phyloP scores from a whole-genome alignment of 2,888 invertebrate species.

The Ptychoptera albimana region DNA sequence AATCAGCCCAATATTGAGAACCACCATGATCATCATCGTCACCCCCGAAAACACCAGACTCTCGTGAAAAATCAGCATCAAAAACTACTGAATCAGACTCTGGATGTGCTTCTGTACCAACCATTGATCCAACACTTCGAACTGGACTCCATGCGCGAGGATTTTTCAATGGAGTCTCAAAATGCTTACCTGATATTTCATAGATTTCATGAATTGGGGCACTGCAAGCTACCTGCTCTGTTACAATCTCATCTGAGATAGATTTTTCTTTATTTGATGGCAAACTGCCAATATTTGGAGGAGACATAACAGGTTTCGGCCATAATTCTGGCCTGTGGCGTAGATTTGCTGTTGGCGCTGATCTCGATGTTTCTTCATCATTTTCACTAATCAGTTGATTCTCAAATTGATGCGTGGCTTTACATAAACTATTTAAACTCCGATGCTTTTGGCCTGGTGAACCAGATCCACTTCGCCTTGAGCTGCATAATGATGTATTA shows the following conservation, averaged over 20 bases:
- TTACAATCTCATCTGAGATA: slow-evolving; percentile 13
- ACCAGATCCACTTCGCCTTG: slow-evolving; percentile 28
- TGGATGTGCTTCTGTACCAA: slow-evolving; percentile 71
- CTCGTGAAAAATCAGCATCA: slow-evolving; percentile 49
- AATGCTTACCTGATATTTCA: slow-evolving; percentile 46
- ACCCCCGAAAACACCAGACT: slow-evolving; percentile 66
- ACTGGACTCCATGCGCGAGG: slow-evolving; percentile 78
- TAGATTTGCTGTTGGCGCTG: slow-evolving; percentile 54
- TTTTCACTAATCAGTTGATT: slow-evolving; percentile 27
- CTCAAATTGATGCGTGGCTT: slow-evolving; percentile 28
- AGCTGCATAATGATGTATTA: slow-evolving; percentile 54
- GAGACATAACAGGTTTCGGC: slow-evolving; percentile 22
- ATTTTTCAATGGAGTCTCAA: slow-evolving; percentile 58
- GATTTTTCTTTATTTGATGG: slow-evolving; percentile 21
- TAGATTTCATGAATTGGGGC: slow-evolving; percentile 31
- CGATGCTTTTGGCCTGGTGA: slow-evolving; percentile 47
- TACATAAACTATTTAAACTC: slow-evolving; percentile 43
- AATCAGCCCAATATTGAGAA: slow-evolving; percentile 61
- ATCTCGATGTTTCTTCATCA: slow-evolving; percentile 51
- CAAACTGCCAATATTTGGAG: slow-evolving; percentile 27
- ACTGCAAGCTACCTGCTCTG: slow-evolving; percentile 22
- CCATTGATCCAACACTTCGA: slow-evolving; percentile 71
- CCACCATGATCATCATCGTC: slow-evolving; percentile 47
- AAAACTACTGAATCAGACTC: slow-evolving; percentile 71
- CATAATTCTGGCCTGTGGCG: slow-evolving; percentile 35